A percentile compares a stretch with the other conserved stretches of the same genome.
Evolutionary conservation across 53 echinoderm and acorn worm genomes (phyloP).

Genomic region (Temnopleurus reevesii): DNA sequence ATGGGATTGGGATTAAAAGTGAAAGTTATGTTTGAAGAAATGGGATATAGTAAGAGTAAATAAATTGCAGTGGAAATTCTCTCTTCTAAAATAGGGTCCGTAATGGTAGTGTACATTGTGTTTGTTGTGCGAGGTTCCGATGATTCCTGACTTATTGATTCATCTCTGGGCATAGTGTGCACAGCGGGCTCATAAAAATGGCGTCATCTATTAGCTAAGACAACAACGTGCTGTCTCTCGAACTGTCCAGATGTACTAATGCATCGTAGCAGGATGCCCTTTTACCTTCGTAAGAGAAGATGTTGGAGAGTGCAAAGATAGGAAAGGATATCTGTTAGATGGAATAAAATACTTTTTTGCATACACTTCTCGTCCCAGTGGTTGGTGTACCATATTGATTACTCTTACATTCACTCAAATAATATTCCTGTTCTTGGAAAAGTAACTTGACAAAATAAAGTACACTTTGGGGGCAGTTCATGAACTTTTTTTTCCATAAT

Average conservation of each 20-base stretch:
- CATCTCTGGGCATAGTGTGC: constrained; percentile 18
- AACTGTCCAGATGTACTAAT: neutral
- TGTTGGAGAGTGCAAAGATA: neutral
- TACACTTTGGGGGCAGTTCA: no score
- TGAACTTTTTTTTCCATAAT: no score
- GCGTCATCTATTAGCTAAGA: constrained; percentile 17
- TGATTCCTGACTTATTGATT: constrained; percentile 41
- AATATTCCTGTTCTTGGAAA: no score
- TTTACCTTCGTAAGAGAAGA: neutral
- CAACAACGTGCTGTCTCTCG: constrained; percentile 22
- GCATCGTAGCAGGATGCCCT: constrained; percentile 18
- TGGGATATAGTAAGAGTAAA: neutral
- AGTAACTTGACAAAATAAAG: no score
- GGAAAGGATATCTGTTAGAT: neutral
- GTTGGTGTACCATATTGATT: no score
- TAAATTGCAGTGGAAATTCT: neutral
- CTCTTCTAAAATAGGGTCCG: neutral
- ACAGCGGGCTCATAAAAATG: constrained; percentile 21
- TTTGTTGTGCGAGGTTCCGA: neutral
- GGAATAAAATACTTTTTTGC: no score
- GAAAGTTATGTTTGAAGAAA: neutral
- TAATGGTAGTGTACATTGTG: neutral
- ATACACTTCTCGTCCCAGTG: no score
- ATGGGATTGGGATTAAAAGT: neutral
- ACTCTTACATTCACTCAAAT: no score